These are phyloP conservation scores for Catostylus mosaicus DNA, from an alignment of 30 jellyfish, hydroid and myxozoan genomes.

Conservation along the genomic window DNA sequence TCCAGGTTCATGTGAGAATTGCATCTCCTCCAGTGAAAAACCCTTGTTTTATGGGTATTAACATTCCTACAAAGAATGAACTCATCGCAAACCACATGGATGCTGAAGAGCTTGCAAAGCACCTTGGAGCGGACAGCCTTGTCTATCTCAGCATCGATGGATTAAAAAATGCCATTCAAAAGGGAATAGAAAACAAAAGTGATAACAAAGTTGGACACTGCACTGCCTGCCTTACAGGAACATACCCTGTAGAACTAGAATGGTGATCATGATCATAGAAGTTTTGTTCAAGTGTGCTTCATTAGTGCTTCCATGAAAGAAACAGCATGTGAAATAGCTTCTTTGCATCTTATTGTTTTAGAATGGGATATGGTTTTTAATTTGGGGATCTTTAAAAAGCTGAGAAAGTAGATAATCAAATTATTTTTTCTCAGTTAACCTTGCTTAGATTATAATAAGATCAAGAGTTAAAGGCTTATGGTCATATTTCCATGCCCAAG, in stretches of 20 bases:
- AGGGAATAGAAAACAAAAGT: conserved; percentile 32
- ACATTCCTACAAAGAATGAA: conserved; percentile 85
- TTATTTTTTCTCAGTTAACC: no score
- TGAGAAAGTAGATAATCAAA: no score
- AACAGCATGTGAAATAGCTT: no score
- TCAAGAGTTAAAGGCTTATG: no score
- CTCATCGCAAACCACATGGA: conserved; percentile 78
- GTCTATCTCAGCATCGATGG: conserved; percentile 90
- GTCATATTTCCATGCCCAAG: no score
- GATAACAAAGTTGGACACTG: conserved; percentile 76
- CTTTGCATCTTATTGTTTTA: no score
- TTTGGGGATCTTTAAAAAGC: no score
- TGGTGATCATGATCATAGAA: conserved; percentile 52
- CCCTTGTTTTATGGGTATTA: conserved; percentile 95
- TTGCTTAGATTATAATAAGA: no score
- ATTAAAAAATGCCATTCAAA: conserved; percentile 56
- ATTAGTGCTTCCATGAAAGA: neutral
- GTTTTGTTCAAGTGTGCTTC: neutral
- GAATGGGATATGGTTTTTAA: no score
- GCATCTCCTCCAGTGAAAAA: conserved; percentile 95
- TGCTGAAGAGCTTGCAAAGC: conserved; percentile 76
- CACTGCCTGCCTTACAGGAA: conserved; percentile 90
- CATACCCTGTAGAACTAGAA: conserved; percentile 79
- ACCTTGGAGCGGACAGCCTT: conserved; percentile 80
- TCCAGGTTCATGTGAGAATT: conserved; percentile 82